Conservation (phyloP, 2,888 invertebrate genomes). For the Malthinus flaveolus region DNA sequence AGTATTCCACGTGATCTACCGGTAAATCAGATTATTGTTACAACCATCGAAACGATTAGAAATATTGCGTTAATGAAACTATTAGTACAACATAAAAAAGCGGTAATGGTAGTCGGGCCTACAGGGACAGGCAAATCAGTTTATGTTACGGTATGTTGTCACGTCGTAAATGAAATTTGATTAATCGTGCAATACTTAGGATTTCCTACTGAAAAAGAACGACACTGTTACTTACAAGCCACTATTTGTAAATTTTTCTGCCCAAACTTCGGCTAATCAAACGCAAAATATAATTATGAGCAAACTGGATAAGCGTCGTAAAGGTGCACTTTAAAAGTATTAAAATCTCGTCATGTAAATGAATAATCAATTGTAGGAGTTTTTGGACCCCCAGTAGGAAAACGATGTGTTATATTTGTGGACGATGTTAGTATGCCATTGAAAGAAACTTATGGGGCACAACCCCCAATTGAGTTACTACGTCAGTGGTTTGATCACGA, state of each 20-base stretch:
- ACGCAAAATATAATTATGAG: slow-evolving; percentile 95
- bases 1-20: slow-evolving; percentile 86
- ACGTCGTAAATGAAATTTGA: slow-evolving; percentile 11
- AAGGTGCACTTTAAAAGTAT: slow-evolving; percentile 59
- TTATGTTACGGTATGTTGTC: slow-evolving; percentile 70
- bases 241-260: slow-evolving; percentile 88
- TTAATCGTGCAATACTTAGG: slow-evolving; percentile 54
- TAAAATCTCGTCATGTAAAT: background rate
- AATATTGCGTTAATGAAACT: slow-evolving; percentile 79
- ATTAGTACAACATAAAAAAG: slow-evolving; percentile 79
- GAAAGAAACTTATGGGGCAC: slow-evolving; percentile 87
- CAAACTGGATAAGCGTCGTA: slow-evolving; percentile 88
- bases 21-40: slow-evolving; percentile 93
- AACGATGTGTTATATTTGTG: slow-evolving; percentile 86
- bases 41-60: slow-evolving; percentile 87
- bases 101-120: slow-evolving; percentile 87
- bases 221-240: slow-evolving; percentile 81
- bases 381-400: slow-evolving; percentile 90
- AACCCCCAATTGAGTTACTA: slow-evolving; percentile 91
- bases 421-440: slow-evolving; percentile 97
- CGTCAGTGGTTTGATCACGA: slow-evolving; percentile 89
- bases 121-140: slow-evolving; percentile 96
- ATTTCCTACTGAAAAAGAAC: slow-evolving; percentile 79
- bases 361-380: slow-evolving; percentile 61
- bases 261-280: slow-evolving; percentile 91